Base-by-base conservation (phyloP, 2,113 vertebrate species). In the Phalacrocorax pelagicus region DNA sequence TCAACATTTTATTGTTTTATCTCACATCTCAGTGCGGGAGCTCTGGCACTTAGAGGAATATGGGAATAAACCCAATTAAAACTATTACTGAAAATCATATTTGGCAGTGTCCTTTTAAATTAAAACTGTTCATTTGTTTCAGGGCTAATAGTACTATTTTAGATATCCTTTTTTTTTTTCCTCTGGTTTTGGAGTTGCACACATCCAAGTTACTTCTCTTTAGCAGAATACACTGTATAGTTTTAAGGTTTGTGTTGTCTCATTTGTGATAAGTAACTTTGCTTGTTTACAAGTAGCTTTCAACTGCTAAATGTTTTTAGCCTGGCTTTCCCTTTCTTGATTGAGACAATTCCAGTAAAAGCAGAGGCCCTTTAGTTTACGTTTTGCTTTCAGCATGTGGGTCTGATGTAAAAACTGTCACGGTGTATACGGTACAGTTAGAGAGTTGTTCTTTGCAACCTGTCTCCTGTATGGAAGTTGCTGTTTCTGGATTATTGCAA, bases 41-140 rank as follows among this genome's bases (percentile, higher is more conserved):
- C 47, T 88, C 81, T 94, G 15, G 49, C 16, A 6, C 34, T 55
- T 72, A 21, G 14, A 88, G 38, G 29, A 88, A 57, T 69, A 82
- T 36, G 11, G 44, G 21, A 79, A 70, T 66, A 70, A 87, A 85
- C 54, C 6, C 0, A 66, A 23, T 83, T 86, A 72, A 74, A 93
- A 69, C 11, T 44, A 15, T 20, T 72, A 55, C 47, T 82, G 29
- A 90, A 83, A 82, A 57, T 78, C 30, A 7, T 59, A 52, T 29
- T 91, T 85, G 85, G 54, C 82, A 89, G 71, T 96, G 94, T 91
- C 84, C 95, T 88, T 96, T 96, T 95, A 95, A 96, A 94, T 94
- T 52, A 57, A 73, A 96, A 49, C 94, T 92, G 47, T 44, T 95
- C 18, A 0, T 69, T 5, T 59, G 14, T 72, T 84, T 5, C 71